Evolutionary conservation across 2,888 invertebrate species (phyloP).

Genomic region (Drosophila prostipennis): DNA sequence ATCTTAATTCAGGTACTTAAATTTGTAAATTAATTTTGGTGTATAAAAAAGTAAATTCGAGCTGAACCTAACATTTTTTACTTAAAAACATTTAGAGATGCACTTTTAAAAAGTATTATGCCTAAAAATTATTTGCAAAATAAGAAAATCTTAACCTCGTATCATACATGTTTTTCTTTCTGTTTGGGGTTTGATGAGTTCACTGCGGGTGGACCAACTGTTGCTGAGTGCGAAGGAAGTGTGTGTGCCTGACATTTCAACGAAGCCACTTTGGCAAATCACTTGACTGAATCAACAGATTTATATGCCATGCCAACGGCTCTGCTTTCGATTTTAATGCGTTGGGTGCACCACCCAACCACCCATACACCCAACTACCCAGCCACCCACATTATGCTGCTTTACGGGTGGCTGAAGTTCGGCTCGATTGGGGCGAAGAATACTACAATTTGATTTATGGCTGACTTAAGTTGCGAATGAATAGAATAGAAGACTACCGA

Average conservation of each 20-base stretch:
- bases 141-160: too few species aligned
- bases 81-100: too few species aligned
- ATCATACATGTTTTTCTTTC: background rate
- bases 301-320: constrained; percentile 69
- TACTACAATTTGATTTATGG: constrained; percentile 73
- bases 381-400: constrained; percentile 20
- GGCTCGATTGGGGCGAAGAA: constrained; percentile 33
- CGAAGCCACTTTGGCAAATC: constrained; percentile 81
- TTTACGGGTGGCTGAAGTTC: constrained; percentile 27
- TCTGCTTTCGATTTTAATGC: constrained; percentile 57
- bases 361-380: constrained; percentile 14
- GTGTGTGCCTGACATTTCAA: constrained; percentile 73
- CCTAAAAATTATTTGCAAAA: too few species aligned
- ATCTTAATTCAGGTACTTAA: too few species aligned
- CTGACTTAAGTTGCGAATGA: constrained; percentile 66
- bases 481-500: constrained; percentile 13
- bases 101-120: too few species aligned
- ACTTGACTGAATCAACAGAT: constrained; percentile 81
- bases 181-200: background rate
- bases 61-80: too few species aligned
- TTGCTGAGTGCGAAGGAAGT: constrained; percentile 58
- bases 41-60: too few species aligned
- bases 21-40: too few species aligned
- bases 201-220: constrained; percentile 63
- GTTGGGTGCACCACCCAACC: constrained; percentile 27